Base-by-base conservation (phyloP, 2,888 invertebrate species). In the Hirtodrosophila histrioides region DNA sequence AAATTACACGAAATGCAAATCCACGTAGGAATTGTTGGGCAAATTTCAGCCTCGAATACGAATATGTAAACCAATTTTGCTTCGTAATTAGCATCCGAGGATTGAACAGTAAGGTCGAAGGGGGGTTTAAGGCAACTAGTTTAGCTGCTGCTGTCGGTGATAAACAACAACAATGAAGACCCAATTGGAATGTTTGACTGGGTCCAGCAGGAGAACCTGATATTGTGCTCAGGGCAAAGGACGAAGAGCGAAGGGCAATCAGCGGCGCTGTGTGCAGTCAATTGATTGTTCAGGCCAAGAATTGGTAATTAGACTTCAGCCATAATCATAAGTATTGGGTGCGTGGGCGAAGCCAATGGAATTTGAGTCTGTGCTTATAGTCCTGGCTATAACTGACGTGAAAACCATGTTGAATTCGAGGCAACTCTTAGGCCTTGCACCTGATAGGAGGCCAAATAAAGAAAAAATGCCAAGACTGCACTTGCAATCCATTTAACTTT, bases 1-100 rank as follows among this genome's bases (percentile, higher is more conserved):
- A 67, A 67, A 67, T 78, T 69, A 69, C 57, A 51, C 53, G 61
- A 51, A 61, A 69, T 62, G 55, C 63, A 69, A 74, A 71, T 76
- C 17, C 44, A n/a, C 29, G 35, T 33, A 17, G 41, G 4, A 33
- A 51, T 24, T 29, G n/a, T 33, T 33, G 5, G 55, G 44, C 50
- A 54, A 60, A 40, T 54, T 46, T 33, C 33, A 36, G 57, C 6
- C 44, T 17, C 40, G 17, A 29, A 27, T 17, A 11, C 40, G 40
- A 36, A 36, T 41, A 61, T 63, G 56, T 39, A 60, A 63, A 49
- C 48, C 56, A 70, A 70, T 70, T 63, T 70, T 24, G 50, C 31
- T 17, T 48, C 40, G 54, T 78, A 77, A 77, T 77, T 78, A 77
- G 62, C 68, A 54, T 61, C 56, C 41, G 41, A 55, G 57, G 60